Base-by-base conservation (phyloP, 2,113 vertebrate genomes). In the Oncorhynchus gorbuscha region DNA sequence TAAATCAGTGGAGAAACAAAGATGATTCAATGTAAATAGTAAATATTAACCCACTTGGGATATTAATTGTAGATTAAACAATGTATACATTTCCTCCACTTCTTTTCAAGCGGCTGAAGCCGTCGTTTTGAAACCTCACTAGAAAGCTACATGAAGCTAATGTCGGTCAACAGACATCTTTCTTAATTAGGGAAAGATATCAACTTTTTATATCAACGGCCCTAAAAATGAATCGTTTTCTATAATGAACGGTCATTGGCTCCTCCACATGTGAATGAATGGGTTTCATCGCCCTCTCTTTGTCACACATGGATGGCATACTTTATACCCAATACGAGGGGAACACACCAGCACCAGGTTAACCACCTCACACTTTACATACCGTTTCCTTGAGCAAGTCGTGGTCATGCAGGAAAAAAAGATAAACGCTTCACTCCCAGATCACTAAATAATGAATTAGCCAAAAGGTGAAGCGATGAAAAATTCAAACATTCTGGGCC, bases 371-470 rank as follows among this genome's bases (percentile, higher is more conserved):
- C 91, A 84, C 90, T 92, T 91, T 92, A 86, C 91, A 90, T 88
- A 87, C 87, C 89, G 91, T 93, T 92, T 91, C 91, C 90, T 89
- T 92, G 84, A 86, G 81, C 89, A 75, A 85, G 72, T 80, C 84
- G 80, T 83, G 75, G 81, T 79, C 89, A 18, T 18, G 51, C 51
- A 55, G 85, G 87, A 83, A 82, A 83, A 83, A 87, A 87, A 87
- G 83, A 86, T 82, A 89, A 90, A 86, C 59, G 87, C 84, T 82
- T 86, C 87, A 85, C 84, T 92, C 85, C 86, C 83, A 79, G 78
- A 87, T 87, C 84, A 84, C 89, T 93, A 83, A 93, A 92, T 93
- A 92, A 93, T 93, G 90, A 91, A 93, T 93, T 87, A 87, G 72
- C 81, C 84, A 81, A 91, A 88, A 89, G 87, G 88, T 89, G 87